Evolutionary conservation across 2,888 invertebrate genomes (phyloP).

Genomic region (Aphodius granarius): DNA sequence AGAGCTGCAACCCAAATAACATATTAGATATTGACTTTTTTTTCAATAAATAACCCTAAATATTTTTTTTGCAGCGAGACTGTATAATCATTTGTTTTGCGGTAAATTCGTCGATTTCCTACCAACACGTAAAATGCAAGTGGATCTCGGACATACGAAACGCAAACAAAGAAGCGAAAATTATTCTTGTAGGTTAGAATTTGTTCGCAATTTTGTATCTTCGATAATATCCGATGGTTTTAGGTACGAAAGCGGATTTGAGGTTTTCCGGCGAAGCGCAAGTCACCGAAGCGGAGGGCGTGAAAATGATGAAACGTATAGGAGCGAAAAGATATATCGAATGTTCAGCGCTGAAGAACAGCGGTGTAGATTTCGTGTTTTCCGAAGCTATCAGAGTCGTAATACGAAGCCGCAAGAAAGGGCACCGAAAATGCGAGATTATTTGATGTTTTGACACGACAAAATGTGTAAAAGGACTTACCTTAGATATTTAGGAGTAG

Average conservation of each 20-base stretch:
- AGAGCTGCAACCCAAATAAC: too few relatives aligned
- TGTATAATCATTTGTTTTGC: constrained; percentile 85
- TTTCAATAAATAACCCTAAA: neutral
- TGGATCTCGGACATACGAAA: constrained; percentile 21
- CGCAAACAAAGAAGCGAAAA: constrained; percentile 18
- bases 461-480: neutral
- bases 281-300: constrained; percentile 72
- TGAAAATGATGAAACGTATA: constrained; percentile 68
- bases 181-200: constrained; percentile 18
- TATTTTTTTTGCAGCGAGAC: constrained; percentile 65
- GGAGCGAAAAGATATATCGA: constrained; percentile 47
- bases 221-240: neutral
- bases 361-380: constrained; percentile 48
- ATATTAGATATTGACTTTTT: too few relatives aligned
- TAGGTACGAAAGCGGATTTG: constrained; percentile 21
- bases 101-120: constrained; percentile 58
- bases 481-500: neutral
- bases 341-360: constrained; percentile 46
- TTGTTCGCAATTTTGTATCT: neutral
- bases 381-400: constrained; percentile 48
- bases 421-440: constrained; percentile 13
- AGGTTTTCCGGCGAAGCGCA: constrained; percentile 59
- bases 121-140: constrained; percentile 21
- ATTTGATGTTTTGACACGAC: constrained; percentile 25
- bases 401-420: constrained; percentile 43